Conservation (phyloP, 2,113 vertebrate genomes). For the Hipposideros armiger region DNA sequence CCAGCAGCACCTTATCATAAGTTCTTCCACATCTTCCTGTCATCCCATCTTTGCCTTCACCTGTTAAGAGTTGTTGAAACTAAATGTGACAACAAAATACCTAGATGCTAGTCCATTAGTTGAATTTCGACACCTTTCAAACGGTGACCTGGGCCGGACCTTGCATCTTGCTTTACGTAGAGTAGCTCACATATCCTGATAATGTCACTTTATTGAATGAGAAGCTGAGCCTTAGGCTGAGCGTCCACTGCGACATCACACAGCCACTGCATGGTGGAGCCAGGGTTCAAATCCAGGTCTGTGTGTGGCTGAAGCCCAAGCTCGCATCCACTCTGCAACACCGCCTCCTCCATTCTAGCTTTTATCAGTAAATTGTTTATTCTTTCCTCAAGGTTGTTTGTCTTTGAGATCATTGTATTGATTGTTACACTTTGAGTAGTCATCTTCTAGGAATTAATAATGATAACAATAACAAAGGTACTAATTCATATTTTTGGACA, state of each 20-base stretch:
- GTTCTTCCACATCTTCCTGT: neutral
- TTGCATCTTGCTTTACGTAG: neutral
- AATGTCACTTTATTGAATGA: neutral
- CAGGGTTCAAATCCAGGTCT: neutral
- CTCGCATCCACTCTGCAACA: fast-evolving
- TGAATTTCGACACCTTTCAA: neutral
- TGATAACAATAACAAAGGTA: neutral
- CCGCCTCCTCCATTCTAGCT: neutral
- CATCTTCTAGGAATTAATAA: neutral
- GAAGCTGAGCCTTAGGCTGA: neutral
- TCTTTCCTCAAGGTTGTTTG: neutral
- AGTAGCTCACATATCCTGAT: neutral
- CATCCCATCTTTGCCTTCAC: neutral
- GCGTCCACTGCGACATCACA: neutral
- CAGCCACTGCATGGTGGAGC: too few relatives aligned
- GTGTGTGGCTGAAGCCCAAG: too few relatives aligned
- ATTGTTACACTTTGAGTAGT: neutral
- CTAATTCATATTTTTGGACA: neutral
- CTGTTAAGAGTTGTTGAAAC: neutral
- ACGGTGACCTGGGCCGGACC: neutral
- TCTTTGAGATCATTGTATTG: slow-evolving; percentile 1
- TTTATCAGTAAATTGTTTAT: neutral
- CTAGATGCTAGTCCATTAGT: neutral
- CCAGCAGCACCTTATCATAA: neutral
- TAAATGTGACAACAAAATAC: slow-evolving; percentile 2